Percentiles rank a stretch among this genome's conserved stretches.
These are phyloP conservation scores for Pteropus rufus DNA, from an alignment of 2,797 vertebrate species.

Conservation along the genomic window DNA sequence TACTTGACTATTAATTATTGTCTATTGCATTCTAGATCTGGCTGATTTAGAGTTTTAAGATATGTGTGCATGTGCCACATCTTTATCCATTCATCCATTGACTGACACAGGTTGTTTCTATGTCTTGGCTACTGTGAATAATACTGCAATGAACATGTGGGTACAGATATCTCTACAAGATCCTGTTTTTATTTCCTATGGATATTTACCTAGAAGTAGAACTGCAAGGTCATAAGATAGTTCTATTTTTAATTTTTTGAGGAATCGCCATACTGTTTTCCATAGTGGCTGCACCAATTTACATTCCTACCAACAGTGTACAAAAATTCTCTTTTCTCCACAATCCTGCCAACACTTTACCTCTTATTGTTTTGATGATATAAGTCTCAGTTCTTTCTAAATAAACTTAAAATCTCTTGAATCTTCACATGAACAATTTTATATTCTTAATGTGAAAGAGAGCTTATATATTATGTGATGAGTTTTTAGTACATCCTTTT, in stretches of 20 bases:
- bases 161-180: neutral
- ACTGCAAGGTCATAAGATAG: neutral
- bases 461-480: neutral
- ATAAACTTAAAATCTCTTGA: neutral
- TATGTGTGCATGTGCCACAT: too few species aligned
- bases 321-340: neutral
- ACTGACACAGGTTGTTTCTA: neutral
- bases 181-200: neutral
- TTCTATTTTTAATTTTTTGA: neutral
- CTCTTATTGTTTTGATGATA: neutral
- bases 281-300: neutral
- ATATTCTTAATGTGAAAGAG: neutral
- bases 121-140: neutral
- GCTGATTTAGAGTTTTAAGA: neutral
- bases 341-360: neutral
- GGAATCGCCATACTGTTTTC: neutral
- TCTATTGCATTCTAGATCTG: neutral
- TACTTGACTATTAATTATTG: neutral
- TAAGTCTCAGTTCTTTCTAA: neutral
- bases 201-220: neutral
- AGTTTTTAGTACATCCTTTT: neutral
- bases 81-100: neutral
- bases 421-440: neutral
- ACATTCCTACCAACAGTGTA: neutral
- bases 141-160: neutral